A percentile compares a stretch with the other conserved stretches of the same genome.
Conservation (phyloP, 2,797 vertebrate genomes). For the Smutsia temminckii region DNA sequence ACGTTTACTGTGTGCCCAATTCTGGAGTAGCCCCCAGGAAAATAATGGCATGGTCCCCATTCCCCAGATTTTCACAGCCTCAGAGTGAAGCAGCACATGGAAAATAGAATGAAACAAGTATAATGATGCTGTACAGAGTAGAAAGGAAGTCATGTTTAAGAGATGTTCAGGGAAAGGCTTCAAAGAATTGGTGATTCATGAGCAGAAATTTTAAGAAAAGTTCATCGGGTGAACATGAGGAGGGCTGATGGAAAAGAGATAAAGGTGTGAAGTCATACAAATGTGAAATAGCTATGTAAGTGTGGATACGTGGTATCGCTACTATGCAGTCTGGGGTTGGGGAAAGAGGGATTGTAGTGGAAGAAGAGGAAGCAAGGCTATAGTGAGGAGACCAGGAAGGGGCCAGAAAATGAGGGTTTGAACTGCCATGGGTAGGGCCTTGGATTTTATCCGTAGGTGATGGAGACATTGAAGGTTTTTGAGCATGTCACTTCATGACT, state of each 20-base stretch:
- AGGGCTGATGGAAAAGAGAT: neutral
- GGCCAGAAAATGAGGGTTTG: neutral
- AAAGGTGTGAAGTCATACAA: neutral
- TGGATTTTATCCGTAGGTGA: neutral
- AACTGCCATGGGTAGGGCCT: neutral
- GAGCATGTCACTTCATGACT: neutral
- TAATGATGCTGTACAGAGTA: neutral
- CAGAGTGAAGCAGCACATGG: neutral
- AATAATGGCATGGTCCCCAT: neutral
- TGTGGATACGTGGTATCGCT: neutral
- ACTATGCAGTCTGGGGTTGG: neutral
- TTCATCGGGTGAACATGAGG: neutral
- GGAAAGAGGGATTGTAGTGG: neutral
- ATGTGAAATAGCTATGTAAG: neutral
- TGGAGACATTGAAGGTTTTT: neutral
- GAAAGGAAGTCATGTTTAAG: slow-evolving; percentile 32
- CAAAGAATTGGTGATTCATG: slow-evolving; percentile 43
- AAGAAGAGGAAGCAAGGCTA: neutral
- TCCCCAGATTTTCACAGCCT: neutral
- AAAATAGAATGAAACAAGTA: neutral
- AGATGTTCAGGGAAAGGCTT: slow-evolving; percentile 5
- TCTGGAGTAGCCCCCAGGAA: neutral
- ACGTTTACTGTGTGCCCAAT: neutral
- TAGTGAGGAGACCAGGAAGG: neutral
- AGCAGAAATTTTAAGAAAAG: slow-evolving; percentile 41